These are phyloP conservation scores for Pogona vitticeps DNA, from an alignment of 2,113 vertebrate genomes.

Conservation along the genomic window DNA sequence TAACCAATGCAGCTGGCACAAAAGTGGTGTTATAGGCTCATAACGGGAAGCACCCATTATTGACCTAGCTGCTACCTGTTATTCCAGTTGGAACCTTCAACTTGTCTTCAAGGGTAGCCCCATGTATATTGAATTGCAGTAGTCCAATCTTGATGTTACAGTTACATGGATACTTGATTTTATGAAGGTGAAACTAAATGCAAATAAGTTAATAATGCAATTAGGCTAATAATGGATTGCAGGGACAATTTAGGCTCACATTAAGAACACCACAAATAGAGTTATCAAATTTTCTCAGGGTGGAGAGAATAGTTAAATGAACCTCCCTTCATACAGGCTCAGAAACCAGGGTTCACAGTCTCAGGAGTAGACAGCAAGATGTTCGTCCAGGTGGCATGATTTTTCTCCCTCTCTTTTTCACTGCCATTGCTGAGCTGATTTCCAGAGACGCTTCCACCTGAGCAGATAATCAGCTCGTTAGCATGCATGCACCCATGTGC, in stretches of 20 bases:
- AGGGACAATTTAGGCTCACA: not conserved
- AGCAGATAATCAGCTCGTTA: not conserved
- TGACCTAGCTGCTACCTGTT: not conserved
- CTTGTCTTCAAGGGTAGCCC: not conserved
- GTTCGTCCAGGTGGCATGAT: rapidly evolving
- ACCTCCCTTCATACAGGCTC: slow-evolving; percentile 4
- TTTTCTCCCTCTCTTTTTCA: not conserved
- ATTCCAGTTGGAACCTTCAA: not conserved
- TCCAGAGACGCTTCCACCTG: not conserved
- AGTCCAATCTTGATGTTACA: too few relatives aligned
- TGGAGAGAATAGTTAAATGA: rapidly evolving
- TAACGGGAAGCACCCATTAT: too few relatives aligned
- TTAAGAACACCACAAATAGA: not conserved
- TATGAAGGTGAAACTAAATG: not conserved
- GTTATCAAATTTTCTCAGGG: not conserved
- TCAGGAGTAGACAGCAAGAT: slow-evolving; percentile 6
- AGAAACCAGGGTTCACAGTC: not conserved
- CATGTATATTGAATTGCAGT: not conserved
- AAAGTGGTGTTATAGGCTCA: not conserved
- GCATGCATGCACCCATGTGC: rapidly evolving
- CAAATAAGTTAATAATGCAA: not conserved
- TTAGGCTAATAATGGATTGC: too few relatives aligned
- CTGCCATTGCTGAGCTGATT: rapidly evolving
- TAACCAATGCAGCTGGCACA: not conserved
- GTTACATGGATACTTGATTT: too few relatives aligned